Evolutionary conservation across 2,113 vertebrate genomes (phyloP), one percentile per base, ranked within the genome.

Genomic region (Megaceryle maxima): DNA sequence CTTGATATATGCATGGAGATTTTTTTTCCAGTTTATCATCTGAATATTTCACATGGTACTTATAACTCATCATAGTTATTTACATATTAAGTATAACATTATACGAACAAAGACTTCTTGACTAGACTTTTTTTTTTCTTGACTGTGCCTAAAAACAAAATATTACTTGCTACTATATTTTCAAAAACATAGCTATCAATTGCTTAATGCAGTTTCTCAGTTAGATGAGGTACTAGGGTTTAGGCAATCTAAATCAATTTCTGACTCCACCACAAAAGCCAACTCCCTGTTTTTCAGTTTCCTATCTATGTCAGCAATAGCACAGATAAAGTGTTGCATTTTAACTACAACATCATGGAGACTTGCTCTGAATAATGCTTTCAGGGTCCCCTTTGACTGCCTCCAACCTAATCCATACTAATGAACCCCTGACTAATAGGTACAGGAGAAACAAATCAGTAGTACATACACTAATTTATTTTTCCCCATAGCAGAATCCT

Each of bases 341-440:
- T 93, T 84, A 94, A 92, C n/a, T 35, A 92, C 57, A 91, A 60
- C 25, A 79, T 79, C 64, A 41, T 10, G 35, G 37, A 91, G 85
- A 84, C 35, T 81, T 21, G 31, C 62, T 87, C 56, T 62, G 64
- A 96, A 44, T 53, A 93, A 93, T 84, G 73, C 88, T 82, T 92
- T 92, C 56, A 64, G 29, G 39, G 68, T 55, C 9, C 64, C 19
- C 19, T 95, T 86, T 88, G 46, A 87, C 73, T 44, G 35, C 29
- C 28, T 92, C 73, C 53, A 88, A 21, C 37, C 26, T 70, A 90
- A 88, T 75, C 73, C 69, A 84, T 74, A 83, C 50, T 93, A 94
- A 93, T 68, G 48, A 94, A 48, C 25, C 33, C 77, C 22, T 55
- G 21, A 76, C 46, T 76, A 87, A 85, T 56, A 91, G 19, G 39